Base-by-base conservation (phyloP, 2,113 vertebrate species). In the Pterocles burchelli region DNA sequence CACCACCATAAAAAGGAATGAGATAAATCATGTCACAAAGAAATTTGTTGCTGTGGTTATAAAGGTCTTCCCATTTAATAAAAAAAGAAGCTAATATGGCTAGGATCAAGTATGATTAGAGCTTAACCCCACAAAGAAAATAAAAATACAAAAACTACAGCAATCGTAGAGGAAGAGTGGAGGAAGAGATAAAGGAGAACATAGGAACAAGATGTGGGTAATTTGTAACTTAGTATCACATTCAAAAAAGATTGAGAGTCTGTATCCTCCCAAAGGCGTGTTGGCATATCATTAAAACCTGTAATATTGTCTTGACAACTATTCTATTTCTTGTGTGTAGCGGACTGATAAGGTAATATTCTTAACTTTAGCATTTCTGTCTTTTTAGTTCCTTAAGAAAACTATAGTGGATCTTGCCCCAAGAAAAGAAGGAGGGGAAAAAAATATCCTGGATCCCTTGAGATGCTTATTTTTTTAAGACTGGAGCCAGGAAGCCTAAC, bases 141-240 rank as follows among this genome's bases (percentile, higher is more conserved):
- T 45, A 93, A 79, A 94, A 93, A 59, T 20, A 80, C 55, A 80
- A 45, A 77, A 88, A 4, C 55, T 80, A 17, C 12, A 63, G 43
- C 72, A 91, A n/a, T 85, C 71, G 52, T 66, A 71, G 93, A 90
- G 88, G 88, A 95, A 94, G 91, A 91, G 36, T 83, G 81, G 67
- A 91, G 71, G 51, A 94, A 84, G 76, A 90, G 88, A 95, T 89
- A 96, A 95, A 95, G 85, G 59, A 90, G 68, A 81, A 67, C 55
- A 84, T 15, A 86, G 85, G 83, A 93, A 86, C 0, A 4, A 94
- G 65, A 78, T 93, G 45, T 57, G 71, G 49, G 54, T n/a, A 78
- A 86, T 96, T 88, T 92, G 48, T 86, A 72, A 81, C 41, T 90
- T 52, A 28, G 45, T 89, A 80, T 89, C 3, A 0, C 11, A 13